Conservation (phyloP, 2,797 vertebrate species). For the Hoplostethus mediterraneus region DNA sequence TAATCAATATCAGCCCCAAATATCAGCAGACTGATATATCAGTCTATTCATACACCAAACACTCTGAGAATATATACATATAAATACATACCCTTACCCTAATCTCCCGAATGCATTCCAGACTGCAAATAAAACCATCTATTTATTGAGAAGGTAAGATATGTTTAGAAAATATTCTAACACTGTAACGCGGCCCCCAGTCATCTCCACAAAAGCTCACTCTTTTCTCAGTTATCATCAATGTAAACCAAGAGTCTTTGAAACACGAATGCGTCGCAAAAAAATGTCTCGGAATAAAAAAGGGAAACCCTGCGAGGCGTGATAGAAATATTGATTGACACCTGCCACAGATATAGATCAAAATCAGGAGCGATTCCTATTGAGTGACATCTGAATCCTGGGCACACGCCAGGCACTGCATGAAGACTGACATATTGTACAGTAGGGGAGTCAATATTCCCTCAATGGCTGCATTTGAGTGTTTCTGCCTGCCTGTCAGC, state of each 20-base stretch:
- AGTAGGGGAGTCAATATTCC: slow-evolving; percentile 50
- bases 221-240: slow-evolving; percentile 19
- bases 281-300: slow-evolving; percentile 1
- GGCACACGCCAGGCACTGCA: slow-evolving; percentile 2
- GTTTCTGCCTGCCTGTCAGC: background rate
- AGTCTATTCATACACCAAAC: too few species aligned
- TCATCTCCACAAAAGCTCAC: slow-evolving; percentile 37
- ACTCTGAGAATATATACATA: too few species aligned
- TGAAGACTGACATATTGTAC: slow-evolving; percentile 45
- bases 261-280: slow-evolving; percentile 17
- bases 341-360: slow-evolving; percentile 62
- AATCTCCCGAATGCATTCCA: background rate
- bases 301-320: slow-evolving; percentile 22
- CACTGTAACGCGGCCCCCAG: slow-evolving; percentile 13
- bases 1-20: too few species aligned
- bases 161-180: slow-evolving; percentile 1
- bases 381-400: slow-evolving; percentile 58
- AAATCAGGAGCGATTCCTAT: slow-evolving; percentile 31
- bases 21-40: too few species aligned
- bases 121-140: background rate
- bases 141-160: background rate
- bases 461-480: slow-evolving; percentile 27
- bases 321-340: slow-evolving; percentile 58
- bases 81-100: too few species aligned
- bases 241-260: slow-evolving; percentile 32